Evolutionary conservation across 2,113 vertebrate species (phyloP), one percentile per base, ranked within the genome.

Genomic region (Lampris incognitus): DNA sequence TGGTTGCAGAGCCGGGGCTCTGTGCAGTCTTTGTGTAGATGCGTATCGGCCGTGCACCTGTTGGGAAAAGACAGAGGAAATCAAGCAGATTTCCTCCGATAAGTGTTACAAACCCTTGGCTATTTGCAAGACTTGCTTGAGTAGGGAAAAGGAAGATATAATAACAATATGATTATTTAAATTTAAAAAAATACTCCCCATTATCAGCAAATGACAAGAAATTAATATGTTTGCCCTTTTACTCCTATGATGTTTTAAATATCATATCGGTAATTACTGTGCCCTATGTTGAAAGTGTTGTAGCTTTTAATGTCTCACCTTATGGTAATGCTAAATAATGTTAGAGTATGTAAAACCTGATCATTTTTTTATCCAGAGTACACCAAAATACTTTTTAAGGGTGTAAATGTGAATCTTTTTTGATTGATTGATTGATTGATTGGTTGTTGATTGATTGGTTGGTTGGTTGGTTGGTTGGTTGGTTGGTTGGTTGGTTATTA

Each of bases 21-120:
- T 24, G 24, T 24, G 24, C 24, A 24, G 24, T 24, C 24, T 24
- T 24, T 24, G 24, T 24, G 24, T 24, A 24, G 24, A 24, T 24
- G 24, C 24, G 24, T 66, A 57, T 74, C 46, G 36, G 10, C 56
- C 44, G 1, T 44, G 6, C 57, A 78, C 58, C 60, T 69, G 48
- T 59, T 51, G 13, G 9, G 8, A 52, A 60, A 55, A 9, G 46
- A 50, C 6, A 6, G 59, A 61, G 46, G 2, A 10, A 55, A 13
- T 36, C 51, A 37, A 66, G 51, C 63, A 6, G 4, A 38, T 10
- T 46, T 37, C 36, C 11, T 6, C 38, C 8, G 8, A 5, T 1
- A 3, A 10, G 36, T 50, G 44, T 48, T 3, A 41, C 13, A 48
- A 5, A n/a, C 50, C 37, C 62, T 9, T 11, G 4, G 41, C 59